Evolutionary conservation across 2,888 invertebrate genomes (phyloP), one percentile per base, ranked within the genome.

Genomic region (Argyra leucocephala): DNA sequence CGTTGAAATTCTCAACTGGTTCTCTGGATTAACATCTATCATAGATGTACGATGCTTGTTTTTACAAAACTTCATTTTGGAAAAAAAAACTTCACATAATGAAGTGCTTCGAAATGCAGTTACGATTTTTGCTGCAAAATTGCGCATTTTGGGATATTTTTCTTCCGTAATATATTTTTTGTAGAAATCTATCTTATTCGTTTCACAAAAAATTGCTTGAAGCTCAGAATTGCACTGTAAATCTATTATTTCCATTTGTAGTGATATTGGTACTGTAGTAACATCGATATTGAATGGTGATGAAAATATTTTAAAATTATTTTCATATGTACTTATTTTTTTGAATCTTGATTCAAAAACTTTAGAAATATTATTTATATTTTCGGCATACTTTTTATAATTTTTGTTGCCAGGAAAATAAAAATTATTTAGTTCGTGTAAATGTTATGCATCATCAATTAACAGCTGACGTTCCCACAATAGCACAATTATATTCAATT

Each of bases 141-240:
- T n/a, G n/a, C n/a, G n/a, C n/a, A n/a, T n/a, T 73, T 59, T 59
- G 6, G 59, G 22, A 59, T 22, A 59, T 22, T 7, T 22, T 59
- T 22, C 22, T 22, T 59, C n/a, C n/a, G n/a, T 59, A 3, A 22
- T 22, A 59, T 59, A 59, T 22, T 59, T 59, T 22, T 22, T 7
- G 59, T 59, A 59, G 22, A 59, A 59, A 23, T 59, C 59, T 23
- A 59, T 23, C 21, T 59, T 59, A 59, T 23, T 23, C 2, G 24
- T 59, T 59, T 59, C 59, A 23, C 1, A 12, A 24, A 23, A 59
- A 12, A 59, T 22, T 10, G 23, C 23, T 24, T 59, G 22, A 23
- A 59, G 59, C 23, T 59, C 59, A 23, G 23, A 4, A 59, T 59
- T 59, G 6, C 24, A 59, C 59, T 59, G 59, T 6, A 59, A 59